Evolutionary conservation across 2,113 vertebrate species (phyloP).

Genomic region (Heterotis niloticus): DNA sequence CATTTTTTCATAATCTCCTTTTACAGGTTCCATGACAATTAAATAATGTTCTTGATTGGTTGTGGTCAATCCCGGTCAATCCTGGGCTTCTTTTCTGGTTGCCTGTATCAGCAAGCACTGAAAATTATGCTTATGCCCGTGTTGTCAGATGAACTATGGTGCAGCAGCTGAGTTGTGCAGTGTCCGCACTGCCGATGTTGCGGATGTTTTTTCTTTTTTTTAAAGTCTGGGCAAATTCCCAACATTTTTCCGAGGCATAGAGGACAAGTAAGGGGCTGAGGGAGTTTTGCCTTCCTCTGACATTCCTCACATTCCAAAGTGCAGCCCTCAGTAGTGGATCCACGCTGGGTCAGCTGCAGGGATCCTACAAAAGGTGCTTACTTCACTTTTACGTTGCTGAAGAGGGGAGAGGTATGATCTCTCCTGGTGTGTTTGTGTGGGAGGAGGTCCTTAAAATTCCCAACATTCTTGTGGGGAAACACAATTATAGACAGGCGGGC

Average conservation of each 20-base stretch:
- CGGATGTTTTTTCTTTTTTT: background rate
- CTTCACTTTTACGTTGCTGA: slow-evolving; percentile 52
- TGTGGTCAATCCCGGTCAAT: no score
- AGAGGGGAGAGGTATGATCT: slow-evolving; percentile 18
- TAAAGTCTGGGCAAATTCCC: slow-evolving; percentile 4
- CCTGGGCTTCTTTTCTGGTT: background rate
- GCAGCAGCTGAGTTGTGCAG: no score
- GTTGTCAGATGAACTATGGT: no score
- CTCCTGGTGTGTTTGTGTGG: slow-evolving; percentile 10
- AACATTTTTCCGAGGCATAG: slow-evolving; percentile 10
- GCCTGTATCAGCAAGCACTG: background rate
- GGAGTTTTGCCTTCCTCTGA: slow-evolving; percentile 47
- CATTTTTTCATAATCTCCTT: slow-evolving; percentile 28
- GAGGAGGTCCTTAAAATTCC: slow-evolving; percentile 61
- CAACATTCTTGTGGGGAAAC: slow-evolving; percentile 58
- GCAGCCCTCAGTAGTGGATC: slow-evolving; percentile 52
- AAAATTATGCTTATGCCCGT: background rate
- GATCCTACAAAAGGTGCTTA: slow-evolving; percentile 52
- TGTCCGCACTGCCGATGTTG: background rate
- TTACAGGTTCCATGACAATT: background rate
- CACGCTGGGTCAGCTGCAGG: slow-evolving; percentile 46
- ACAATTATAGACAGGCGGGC: slow-evolving; percentile 58
- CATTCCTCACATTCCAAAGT: slow-evolving; percentile 60
- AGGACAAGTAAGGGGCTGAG: slow-evolving; percentile 24
- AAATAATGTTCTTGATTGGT: background rate